A percentile compares a stretch with the other conserved stretches of the same genome.
phyloP scores from a whole-genome alignment of 2,797 vertebrate species.

The Poecilia picta region DNA sequence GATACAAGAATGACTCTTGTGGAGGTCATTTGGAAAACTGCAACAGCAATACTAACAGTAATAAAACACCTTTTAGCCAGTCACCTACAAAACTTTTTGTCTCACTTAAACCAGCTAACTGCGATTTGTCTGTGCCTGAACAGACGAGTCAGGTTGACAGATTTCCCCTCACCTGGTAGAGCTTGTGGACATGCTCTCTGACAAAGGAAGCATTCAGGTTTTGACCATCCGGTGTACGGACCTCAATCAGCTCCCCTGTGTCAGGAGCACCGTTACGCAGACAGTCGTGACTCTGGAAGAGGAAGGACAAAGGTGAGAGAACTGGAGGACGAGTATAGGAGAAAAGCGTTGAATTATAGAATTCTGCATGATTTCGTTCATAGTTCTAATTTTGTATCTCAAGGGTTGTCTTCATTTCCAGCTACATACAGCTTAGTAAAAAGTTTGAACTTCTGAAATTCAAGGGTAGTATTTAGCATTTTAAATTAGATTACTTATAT shows the following conservation, averaged over 20 bases:
- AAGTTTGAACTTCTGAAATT: slow-evolving; percentile 3
- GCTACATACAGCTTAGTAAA: not conserved
- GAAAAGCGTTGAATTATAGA: not conserved
- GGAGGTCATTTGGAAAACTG: slow-evolving; percentile 1
- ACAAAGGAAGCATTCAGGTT: slow-evolving; percentile 90
- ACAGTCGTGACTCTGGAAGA: slow-evolving; percentile 91
- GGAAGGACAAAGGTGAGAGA: not conserved
- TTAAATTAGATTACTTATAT: not conserved
- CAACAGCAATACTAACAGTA: not conserved
- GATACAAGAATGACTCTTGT: not conserved
- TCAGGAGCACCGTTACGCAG: slow-evolving; percentile 84
- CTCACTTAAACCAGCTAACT: not conserved
- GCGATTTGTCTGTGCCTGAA: not conserved
- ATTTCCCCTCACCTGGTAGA: slow-evolving; percentile 87
- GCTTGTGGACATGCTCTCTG: slow-evolving; percentile 82
- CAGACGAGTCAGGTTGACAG: not conserved
- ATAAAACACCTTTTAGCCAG: not conserved
- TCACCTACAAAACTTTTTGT: not conserved
- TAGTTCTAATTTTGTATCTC: not conserved
- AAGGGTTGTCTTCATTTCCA: not conserved
- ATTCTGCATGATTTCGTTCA: not conserved
- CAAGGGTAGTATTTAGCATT: not conserved
- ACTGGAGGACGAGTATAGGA: not conserved
- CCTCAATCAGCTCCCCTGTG: slow-evolving; percentile 86
- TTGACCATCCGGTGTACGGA: slow-evolving; percentile 84